A percentile compares a stretch with the other conserved stretches of the same genome.
Evolutionary conservation across 2,113 vertebrate genomes (phyloP).

Genomic region (Aphyosemion australe): DNA sequence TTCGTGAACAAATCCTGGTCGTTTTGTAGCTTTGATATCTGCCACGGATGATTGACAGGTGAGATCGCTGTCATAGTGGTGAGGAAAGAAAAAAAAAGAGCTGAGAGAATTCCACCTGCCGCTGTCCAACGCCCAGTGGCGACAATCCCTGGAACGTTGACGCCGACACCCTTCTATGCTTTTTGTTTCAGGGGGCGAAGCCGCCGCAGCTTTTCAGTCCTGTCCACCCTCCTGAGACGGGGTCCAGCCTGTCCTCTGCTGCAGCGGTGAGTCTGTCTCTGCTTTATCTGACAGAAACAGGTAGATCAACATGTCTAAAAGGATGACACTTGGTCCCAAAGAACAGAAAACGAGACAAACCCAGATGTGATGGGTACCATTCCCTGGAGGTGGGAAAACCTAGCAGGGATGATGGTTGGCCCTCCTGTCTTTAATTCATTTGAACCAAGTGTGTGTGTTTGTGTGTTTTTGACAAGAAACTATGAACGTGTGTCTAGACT

Average conservation of each 20-base stretch:
- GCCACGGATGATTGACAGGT: conserved; percentile 2
- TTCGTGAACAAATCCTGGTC: conserved; percentile 34
- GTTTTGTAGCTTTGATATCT: not conserved
- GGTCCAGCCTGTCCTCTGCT: conserved; percentile 44
- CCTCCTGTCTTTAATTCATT: conserved; percentile 81
- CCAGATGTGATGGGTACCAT: conserved; percentile 55
- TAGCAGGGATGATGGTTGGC: conserved; percentile 63
- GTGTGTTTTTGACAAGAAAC: conserved; percentile 33
- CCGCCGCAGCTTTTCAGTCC: conserved; percentile 27
- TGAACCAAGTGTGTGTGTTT: conserved; percentile 57
- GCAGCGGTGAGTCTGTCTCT: conserved; percentile 38
- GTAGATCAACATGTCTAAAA: conserved; percentile 59
- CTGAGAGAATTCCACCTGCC: conserved; percentile 12
- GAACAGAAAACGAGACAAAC: conserved; percentile 55
- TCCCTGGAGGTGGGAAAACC: conserved; percentile 44
- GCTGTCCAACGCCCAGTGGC: conserved; percentile 7
- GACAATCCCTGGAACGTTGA: not conserved
- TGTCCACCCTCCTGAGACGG: conserved; percentile 17
- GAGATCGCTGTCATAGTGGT: conserved; percentile 11
- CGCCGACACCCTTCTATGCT: conserved; percentile 38
- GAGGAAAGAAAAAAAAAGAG: conserved; percentile 21
- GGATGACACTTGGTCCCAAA: conserved; percentile 78
- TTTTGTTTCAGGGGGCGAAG: conserved; percentile 37
- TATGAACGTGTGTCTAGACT: conserved; percentile 29
- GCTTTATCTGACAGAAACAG: conserved; percentile 52